Base-by-base conservation (phyloP, 2,113 vertebrate genomes). In the Heliornis fulica region DNA sequence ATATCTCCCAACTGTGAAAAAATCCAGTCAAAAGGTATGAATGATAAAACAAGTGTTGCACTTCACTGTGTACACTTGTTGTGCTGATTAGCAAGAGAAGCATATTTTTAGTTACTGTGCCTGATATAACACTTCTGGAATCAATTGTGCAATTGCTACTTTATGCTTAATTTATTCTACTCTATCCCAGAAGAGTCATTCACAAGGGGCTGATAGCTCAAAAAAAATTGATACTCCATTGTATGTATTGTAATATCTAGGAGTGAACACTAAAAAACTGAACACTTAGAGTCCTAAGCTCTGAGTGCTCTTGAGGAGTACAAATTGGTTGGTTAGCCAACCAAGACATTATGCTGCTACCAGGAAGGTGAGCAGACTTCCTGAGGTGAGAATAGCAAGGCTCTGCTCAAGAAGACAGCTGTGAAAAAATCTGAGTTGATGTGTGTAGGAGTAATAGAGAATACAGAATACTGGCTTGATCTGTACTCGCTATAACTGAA, bases 1-100 rank as follows among this genome's bases (percentile, higher is more conserved):
- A 99, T 99, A 97, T 99, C 99, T 70, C 99, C 99, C 60, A 99
- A 99, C 98, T 99, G 99, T 23, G 99, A 99, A 97, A 99, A 99
- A 98, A 99, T 99, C 87, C 99, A 99, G 92, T 99, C 99, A 66
- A 99, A 99, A 98, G 99, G 99, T 99, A 80, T 81, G 83, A 92
- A 34, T 50, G 4, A 69, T 34, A 41, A 66, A 89, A 50, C 7
- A 54, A 69, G 20, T 54, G 36, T 15, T 66, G 20, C 10, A 22
- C 25, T 53, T 36, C 25, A 61, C 53, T 87, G 19, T 43, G 68
- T 6, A 15, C 22, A 5, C 15, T 64, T 50, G 36, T 38, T 45
- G 34, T 82, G 51, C 40, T 85, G 68, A 76, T 40, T 53, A 88
- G 74, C 40, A 29, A 65, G 40, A 29, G 57, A 51, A 68, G 22